Conservation (phyloP, 2,888 invertebrate genomes). For the Agrochola lychnidis region DNA sequence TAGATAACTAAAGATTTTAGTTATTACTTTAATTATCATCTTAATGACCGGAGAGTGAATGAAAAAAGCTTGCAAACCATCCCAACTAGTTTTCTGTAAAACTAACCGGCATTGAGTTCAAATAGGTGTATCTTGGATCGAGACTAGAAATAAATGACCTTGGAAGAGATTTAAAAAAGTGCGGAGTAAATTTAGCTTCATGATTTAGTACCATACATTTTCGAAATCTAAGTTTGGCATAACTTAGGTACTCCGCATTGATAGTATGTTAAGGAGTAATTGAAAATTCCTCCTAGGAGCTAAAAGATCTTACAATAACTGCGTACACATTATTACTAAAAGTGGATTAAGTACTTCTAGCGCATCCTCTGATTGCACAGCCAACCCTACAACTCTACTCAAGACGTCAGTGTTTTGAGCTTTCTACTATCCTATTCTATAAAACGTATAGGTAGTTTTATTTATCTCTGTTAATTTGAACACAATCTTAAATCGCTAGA, state of each 20-base stretch:
- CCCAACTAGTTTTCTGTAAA: slow-evolving; percentile 12
- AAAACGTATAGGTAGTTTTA: neutral
- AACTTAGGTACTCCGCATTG: neutral
- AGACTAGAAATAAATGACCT: neutral
- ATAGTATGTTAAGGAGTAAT: neutral
- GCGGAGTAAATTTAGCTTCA: neutral
- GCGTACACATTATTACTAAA: neutral
- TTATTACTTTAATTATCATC: neutral
- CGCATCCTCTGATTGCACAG: neutral
- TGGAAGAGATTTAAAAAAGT: neutral
- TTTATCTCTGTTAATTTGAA: neutral
- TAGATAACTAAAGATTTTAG: neutral
- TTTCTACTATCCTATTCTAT: neutral
- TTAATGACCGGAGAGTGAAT: neutral
- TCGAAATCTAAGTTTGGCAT: neutral
- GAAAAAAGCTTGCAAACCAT: neutral
- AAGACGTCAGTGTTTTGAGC: neutral
- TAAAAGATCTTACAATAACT: neutral
- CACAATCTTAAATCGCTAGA: slow-evolving; percentile 12
- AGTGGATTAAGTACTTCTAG: neutral
- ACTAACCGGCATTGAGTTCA: neutral
- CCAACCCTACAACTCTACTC: neutral
- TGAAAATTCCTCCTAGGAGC: neutral
- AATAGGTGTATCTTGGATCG: neutral
- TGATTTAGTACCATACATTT: too few relatives aligned